Base-by-base conservation (phyloP, 1,140 invertebrate species). In the Pinna nobilis region DNA sequence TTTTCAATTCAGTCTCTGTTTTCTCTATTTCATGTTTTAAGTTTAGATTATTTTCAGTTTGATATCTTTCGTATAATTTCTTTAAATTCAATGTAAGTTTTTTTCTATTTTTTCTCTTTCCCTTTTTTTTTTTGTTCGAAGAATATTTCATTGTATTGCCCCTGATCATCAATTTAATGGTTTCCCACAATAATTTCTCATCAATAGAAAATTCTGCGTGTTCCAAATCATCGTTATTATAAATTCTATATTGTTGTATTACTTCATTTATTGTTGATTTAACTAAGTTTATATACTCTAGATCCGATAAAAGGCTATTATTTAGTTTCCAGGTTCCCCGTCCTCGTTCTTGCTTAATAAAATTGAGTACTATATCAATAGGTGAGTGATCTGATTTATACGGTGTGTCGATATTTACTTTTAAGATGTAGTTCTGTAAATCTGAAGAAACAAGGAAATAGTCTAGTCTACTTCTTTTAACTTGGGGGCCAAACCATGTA, bases 251-350 rank as follows among this genome's bases (percentile, higher is more conserved):
- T 23, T 18, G 15, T 13, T 20, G 41, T 37, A 55, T 9, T 39
- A 41, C 57, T 32, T 70, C 57, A 35, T 49, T 18, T 28, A 51
- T 70, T 25, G 55, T 61, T 32, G 33, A 5, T 41, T 68, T 57
- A 25, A 57, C 20, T 2, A 57, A 13, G 33, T 39, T 23, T 7
- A 68, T 39, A 57, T 55, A 68, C 6, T 55, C 50, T 33, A 18
- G 37, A 41, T 68, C 65, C 28, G 55, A 55, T 9, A 68, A 28
- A 32, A 71, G 30, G 57, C 49, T 47, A 47, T 71, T 71, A 23
- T 64, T 71, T 35, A 71, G 64, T 55, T 64, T 71, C 60, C 50
- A 71, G 7, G 33, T 64, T 1, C 69, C 68, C n/a, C 30, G 23
- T 18, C 57, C 68, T 7, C 49, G n/a, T 15, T 20, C 3, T 33